Evolutionary conservation across 2,888 invertebrate species (phyloP).

Genomic region (Nomada ferruginata): DNA sequence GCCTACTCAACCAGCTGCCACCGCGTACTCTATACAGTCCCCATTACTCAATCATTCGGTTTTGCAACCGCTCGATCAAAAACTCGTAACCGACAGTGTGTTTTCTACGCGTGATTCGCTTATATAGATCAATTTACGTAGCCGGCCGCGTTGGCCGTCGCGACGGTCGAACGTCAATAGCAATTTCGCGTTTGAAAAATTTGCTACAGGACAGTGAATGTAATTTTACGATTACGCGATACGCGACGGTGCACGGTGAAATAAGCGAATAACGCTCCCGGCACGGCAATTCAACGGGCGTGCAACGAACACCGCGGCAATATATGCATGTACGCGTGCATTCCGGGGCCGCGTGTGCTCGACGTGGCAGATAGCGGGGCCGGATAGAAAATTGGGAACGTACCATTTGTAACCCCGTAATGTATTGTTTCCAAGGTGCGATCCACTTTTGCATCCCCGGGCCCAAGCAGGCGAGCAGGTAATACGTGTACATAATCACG

Average conservation of each 20-base stretch:
- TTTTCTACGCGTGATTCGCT: conserved; percentile 37
- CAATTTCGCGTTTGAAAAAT: conserved; percentile 46
- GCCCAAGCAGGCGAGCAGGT: conserved; percentile 88
- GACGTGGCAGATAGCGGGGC: conserved; percentile 24
- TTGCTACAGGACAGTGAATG: conserved; percentile 28
- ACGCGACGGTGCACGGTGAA: conserved; percentile 36
- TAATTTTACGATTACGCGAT: conserved; percentile 54
- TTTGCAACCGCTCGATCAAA: conserved; percentile 6
- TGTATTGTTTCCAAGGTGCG: conserved; percentile 86
- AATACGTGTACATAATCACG: conserved; percentile 92
- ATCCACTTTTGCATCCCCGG: conserved; percentile 86
- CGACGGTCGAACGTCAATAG: conserved; percentile 32
- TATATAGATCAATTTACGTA: conserved; percentile 46
- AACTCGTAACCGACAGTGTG: background rate
- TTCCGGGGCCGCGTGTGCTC: conserved; percentile 14
- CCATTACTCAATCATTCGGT: conserved; percentile 18
- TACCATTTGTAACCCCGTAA: conserved; percentile 89
- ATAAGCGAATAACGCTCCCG: conserved; percentile 53
- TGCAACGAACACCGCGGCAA: conserved; percentile 29
- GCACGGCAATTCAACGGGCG: conserved; percentile 46
- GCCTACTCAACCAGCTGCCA: background rate
- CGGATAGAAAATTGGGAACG: conserved; percentile 70
- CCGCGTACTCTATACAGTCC: background rate
- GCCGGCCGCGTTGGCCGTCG: conserved; percentile 6
- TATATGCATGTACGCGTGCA: conserved; percentile 14